Evolutionary conservation across 2,113 vertebrate species (phyloP).

Genomic region (Lagopus muta): DNA sequence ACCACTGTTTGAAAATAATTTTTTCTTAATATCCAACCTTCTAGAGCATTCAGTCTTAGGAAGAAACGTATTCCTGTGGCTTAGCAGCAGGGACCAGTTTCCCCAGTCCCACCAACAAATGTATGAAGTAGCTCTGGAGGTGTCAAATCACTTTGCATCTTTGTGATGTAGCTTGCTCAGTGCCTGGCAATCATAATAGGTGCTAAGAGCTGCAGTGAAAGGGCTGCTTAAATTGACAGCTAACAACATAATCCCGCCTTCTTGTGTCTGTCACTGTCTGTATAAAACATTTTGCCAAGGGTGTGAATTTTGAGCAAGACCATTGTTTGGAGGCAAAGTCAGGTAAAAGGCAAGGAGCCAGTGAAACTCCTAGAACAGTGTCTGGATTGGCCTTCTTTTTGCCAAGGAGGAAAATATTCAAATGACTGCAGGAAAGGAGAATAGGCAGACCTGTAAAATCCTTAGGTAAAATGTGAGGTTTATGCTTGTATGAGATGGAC

Average conservation of each 20-base stretch:
- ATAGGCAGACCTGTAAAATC: not conserved
- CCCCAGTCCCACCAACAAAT: not conserved
- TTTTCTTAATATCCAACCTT: not conserved
- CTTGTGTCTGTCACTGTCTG: constrained; percentile 7
- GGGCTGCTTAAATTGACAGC: constrained; percentile 25
- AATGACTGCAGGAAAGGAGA: not conserved
- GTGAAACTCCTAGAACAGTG: not conserved
- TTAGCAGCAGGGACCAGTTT: not conserved
- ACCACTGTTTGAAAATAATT: too few species aligned
- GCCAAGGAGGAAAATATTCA: not conserved
- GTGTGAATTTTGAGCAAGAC: not conserved
- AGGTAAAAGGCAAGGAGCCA: not conserved
- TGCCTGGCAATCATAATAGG: constrained; percentile 25
- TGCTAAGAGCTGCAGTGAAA: constrained; percentile 14
- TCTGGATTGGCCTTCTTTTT: not conserved
- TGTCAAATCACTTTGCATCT: constrained; percentile 17
- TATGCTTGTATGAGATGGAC: not conserved
- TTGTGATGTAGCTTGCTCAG: constrained; percentile 9
- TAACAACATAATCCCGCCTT: not conserved
- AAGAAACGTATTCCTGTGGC: not conserved
- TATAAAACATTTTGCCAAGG: not conserved
- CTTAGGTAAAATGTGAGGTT: not conserved
- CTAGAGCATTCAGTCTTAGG: not conserved
- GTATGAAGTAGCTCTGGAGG: not conserved
- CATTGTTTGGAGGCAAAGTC: not conserved